Conservation (phyloP, 1,140 invertebrate genomes). For the Drosophila bifasciata region DNA sequence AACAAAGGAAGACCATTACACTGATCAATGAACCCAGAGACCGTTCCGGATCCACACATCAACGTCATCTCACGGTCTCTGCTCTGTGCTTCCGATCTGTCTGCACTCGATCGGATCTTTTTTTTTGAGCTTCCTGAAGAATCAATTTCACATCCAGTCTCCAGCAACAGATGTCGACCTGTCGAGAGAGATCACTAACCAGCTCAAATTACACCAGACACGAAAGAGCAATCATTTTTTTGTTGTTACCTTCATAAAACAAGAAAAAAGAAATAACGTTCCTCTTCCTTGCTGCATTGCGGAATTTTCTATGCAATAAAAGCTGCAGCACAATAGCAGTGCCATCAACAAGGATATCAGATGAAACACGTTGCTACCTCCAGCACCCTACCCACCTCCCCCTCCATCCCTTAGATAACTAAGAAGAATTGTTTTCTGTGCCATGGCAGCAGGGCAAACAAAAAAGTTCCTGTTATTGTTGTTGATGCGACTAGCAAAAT, state of each 20-base stretch:
- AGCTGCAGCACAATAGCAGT: constrained; percentile 25
- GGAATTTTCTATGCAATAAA: constrained; percentile 11
- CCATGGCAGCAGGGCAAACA: neutral
- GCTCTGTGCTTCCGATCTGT: constrained; percentile 72
- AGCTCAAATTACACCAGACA: constrained; percentile 67
- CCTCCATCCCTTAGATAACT: constrained; percentile 12
- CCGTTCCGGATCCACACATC: constrained; percentile 41
- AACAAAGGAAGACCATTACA: constrained; percentile 71
- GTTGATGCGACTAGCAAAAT: constrained; percentile 21
- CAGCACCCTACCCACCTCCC: neutral
- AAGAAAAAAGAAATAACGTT: constrained; percentile 8
- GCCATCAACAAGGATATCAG: constrained; percentile 35
- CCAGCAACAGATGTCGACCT: constrained; percentile 64
- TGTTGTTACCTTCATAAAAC: neutral
- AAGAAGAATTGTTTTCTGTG: constrained; percentile 38
- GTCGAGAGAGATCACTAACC: constrained; percentile 56
- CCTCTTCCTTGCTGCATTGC: constrained; percentile 22
- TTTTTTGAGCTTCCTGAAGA: constrained; percentile 72
- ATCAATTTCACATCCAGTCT: constrained; percentile 59
- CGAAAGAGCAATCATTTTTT: constrained; percentile 41
- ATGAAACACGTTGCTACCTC: constrained; percentile 2
- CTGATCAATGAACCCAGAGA: constrained; percentile 65
- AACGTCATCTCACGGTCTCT: constrained; percentile 65
- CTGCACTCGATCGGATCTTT: constrained; percentile 30
- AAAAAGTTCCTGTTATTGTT: constrained; percentile 21